A percentile compares a stretch with the other conserved stretches of the same genome.
phyloP scores from a whole-genome alignment of 1,140 invertebrate genomes.

The Brachionus calyciflorus region DNA sequence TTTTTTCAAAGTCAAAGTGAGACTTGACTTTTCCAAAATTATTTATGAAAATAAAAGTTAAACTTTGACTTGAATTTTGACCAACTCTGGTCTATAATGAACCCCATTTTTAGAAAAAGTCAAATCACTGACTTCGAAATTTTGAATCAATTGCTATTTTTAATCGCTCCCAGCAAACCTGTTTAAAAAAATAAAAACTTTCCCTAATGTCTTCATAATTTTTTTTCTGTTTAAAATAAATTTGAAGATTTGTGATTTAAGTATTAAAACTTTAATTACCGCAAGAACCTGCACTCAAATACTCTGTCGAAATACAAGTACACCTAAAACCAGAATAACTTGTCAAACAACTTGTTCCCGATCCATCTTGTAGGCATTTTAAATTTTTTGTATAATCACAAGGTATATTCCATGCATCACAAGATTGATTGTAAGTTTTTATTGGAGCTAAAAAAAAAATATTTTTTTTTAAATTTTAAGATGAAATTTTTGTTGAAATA shows the following conservation, averaged over 20 bases:
- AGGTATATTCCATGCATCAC: not conserved
- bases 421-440: not conserved
- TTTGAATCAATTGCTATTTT: too few species aligned
- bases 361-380: not conserved
- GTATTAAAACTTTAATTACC: not conserved
- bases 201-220: too few species aligned
- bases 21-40: too few species aligned
- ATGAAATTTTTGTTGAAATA: not conserved
- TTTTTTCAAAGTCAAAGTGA: too few species aligned
- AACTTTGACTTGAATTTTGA: too few species aligned
- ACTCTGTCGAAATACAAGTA: not conserved
- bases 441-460: not conserved
- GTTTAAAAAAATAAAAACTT: too few species aligned
- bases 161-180: too few species aligned
- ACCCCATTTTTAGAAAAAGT: too few species aligned
- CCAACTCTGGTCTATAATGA: too few species aligned
- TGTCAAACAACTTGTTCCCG: not conserved
- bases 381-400: not conserved
- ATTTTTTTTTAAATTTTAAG: not conserved
- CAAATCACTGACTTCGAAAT: too few species aligned
- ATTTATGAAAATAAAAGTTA: too few species aligned
- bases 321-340: not conserved
- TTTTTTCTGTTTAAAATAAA: too few species aligned
- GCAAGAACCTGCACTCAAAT: conserved; percentile 4
- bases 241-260: not conserved